phyloP scores from a whole-genome alignment of 2,888 invertebrate genomes.

The Steinernema hermaphroditum region DNA sequence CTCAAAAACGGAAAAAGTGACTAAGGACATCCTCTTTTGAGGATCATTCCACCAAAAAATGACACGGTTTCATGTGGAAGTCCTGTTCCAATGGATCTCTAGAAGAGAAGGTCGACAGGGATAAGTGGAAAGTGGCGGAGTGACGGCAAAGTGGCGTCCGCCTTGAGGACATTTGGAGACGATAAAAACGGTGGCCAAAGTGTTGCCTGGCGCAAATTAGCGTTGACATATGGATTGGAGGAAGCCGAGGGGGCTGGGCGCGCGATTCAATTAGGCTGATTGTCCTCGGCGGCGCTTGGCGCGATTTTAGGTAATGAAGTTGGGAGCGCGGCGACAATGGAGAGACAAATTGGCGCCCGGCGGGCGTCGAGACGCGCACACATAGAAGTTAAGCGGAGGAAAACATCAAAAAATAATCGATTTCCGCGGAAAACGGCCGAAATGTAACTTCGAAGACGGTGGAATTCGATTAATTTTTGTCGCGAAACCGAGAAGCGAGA shows the following conservation, averaged over 20 bases:
- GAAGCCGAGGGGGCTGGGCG: constrained; percentile 12
- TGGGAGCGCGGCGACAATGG: constrained; percentile 12
- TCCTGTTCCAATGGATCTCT: too few relatives aligned
- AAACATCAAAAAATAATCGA: neutral
- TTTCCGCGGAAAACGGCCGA: neutral
- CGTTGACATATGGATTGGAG: constrained; percentile 30
- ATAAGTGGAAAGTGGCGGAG: too few relatives aligned
- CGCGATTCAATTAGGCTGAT: constrained; percentile 30
- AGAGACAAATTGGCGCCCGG: neutral
- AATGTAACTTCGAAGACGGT: neutral
- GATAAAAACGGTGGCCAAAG: constrained; percentile 22
- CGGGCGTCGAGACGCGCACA: too few relatives aligned
- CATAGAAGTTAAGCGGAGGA: neutral
- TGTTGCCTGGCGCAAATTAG: constrained; percentile 13
- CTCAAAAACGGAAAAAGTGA: too few relatives aligned
- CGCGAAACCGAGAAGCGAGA: neutral
- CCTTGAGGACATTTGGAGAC: neutral
- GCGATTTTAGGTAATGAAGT: constrained; percentile 31
- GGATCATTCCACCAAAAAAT: too few relatives aligned
- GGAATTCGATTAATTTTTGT: neutral
- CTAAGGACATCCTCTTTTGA: too few relatives aligned
- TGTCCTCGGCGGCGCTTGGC: constrained; percentile 19
- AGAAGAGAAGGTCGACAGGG: too few relatives aligned
- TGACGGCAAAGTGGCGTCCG: too few relatives aligned
- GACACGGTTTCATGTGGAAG: too few relatives aligned